Percentiles rank a stretch among this genome's conserved stretches.
phyloP scores from a whole-genome alignment of 2,888 invertebrate genomes.

The Pandemis heparana region DNA sequence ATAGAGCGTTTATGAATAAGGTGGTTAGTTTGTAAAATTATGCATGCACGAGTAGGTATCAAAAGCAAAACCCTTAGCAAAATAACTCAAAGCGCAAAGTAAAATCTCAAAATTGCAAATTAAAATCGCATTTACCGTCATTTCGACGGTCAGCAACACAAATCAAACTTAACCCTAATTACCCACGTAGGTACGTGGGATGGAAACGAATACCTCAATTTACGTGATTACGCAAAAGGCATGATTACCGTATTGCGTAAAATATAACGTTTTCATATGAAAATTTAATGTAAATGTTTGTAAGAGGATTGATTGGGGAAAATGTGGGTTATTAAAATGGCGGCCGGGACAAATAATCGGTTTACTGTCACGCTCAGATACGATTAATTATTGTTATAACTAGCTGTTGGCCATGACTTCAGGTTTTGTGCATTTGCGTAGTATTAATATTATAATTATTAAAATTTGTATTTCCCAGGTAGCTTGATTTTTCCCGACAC shows the following conservation, averaged over 20 bases:
- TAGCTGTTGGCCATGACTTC: no score
- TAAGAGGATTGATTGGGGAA: constrained; percentile 6
- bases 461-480: no score
- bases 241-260: constrained; percentile 31
- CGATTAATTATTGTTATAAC: not conserved
- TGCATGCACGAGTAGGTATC: not conserved
- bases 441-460: no score
- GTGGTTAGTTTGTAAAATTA: no score
- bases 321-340: not conserved
- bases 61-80: not conserved
- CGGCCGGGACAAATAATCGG: not conserved
- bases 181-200: constrained; percentile 40
- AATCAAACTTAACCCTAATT: constrained; percentile 42
- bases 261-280: constrained; percentile 21
- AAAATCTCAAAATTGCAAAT: constrained; percentile 21
- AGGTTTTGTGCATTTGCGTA: no score
- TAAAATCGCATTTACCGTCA: constrained; percentile 23
- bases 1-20: no score
- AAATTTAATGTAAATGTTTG: constrained; percentile 15
- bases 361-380: no score
- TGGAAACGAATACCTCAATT: constrained; percentile 41
- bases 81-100: not conserved
- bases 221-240: constrained; percentile 30
- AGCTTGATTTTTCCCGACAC: no score
- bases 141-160: constrained; percentile 26